Percentiles rank a stretch among this genome's conserved stretches.
phyloP scores from a whole-genome alignment of 2,888 invertebrate genomes.

The Gastrophysa polygoni region DNA sequence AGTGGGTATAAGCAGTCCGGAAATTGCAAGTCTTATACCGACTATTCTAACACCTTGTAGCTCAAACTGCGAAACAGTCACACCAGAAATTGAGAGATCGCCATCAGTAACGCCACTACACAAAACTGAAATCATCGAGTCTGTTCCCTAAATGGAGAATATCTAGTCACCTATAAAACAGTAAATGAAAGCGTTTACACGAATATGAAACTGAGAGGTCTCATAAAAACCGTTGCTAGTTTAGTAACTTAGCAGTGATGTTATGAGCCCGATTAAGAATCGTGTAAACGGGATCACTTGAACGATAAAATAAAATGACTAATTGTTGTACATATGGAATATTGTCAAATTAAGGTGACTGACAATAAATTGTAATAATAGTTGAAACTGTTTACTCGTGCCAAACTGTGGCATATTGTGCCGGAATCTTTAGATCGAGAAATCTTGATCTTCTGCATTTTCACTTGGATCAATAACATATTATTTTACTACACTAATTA shows the following conservation, averaged over 20 bases:
- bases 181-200: neutral
- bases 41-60: slow-evolving; percentile 65
- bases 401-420: neutral
- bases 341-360: slow-evolving; percentile 55
- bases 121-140: slow-evolving; percentile 58
- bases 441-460: neutral
- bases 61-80: slow-evolving; percentile 59
- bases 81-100: slow-evolving; percentile 61
- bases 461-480: neutral
- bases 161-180: slow-evolving; percentile 35
- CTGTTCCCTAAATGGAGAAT: slow-evolving; percentile 37
- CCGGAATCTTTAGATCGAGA: slow-evolving; percentile 1
- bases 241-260: no score
- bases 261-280: no score
- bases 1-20: slow-evolving; percentile 65
- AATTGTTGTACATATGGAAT: slow-evolving; percentile 37
- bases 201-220: neutral
- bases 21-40: slow-evolving; percentile 72
- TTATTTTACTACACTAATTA: slow-evolving; percentile 12
- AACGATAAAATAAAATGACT: slow-evolving; percentile 13
- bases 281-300: slow-evolving; percentile 1
- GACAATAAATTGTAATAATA: slow-evolving; percentile 53
- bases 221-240: no score
- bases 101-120: slow-evolving; percentile 65
- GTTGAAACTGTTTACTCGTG: slow-evolving; percentile 26